Base-by-base conservation (phyloP, 1,140 invertebrate genomes). In the Orchestia grillus region DNA sequence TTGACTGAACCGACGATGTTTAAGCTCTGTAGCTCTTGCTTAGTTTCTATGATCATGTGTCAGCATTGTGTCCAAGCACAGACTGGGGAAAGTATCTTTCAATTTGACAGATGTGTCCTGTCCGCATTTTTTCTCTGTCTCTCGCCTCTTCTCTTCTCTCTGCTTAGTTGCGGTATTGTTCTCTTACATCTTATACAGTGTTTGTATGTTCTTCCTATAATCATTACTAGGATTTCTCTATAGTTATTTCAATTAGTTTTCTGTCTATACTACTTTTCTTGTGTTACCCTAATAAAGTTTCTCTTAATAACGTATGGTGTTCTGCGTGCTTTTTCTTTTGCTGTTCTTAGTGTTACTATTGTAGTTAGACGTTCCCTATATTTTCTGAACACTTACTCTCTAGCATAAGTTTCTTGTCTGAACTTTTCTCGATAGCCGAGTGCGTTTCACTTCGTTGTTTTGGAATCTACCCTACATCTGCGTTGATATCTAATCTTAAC, bases 41-140 rank as follows among this genome's bases (percentile, higher is more conserved):
- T 23, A 77, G 28, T 77, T 77, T 77, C 36, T 19, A 77, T 77
- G 62, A 8, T 36, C 28, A 77, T 23, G 62, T 77, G 62, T 53
- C 47, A 53, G 47, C 47, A 53, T 8, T 15, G 62, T 77, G 28
- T 77, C 62, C 11, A 77, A 36, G 62, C 62, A 77, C 96, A 96
- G 96, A 96, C 96, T 96, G 96, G 96, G 94, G 95, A 96, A 88
- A 44, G 96, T 95, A 94, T 44, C 42, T 43, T 91, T 43, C 87
- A 87, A 95, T 44, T 53, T 77, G 87, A 96, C 95, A 87, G 95
- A 88, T 87, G 53, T 94, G 88, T 53, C 90, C 94, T 91, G 96
- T 95, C 96, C 88, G 95, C 96, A 96, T 96, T 95, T 96, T 96
- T 95, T 96, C 96, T 87, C 90, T 95, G 95, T 95, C 96, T 47